Conservation (phyloP, 2,888 invertebrate species). For the Cosmia trapezina region DNA sequence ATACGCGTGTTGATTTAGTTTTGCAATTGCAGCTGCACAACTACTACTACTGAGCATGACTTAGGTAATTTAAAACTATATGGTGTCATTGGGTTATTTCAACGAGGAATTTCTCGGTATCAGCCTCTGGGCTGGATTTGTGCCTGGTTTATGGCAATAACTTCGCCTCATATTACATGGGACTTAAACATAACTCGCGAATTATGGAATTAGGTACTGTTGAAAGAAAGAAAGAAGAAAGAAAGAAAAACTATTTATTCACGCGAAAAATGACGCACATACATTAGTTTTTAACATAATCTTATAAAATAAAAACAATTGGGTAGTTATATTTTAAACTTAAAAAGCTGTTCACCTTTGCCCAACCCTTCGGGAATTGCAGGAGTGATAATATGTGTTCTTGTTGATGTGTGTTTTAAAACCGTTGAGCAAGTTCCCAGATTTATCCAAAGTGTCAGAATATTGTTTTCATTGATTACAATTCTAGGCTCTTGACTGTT, state of each 20-base stretch:
- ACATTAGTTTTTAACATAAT: too few species aligned
- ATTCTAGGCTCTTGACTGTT: background rate
- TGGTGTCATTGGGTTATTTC: background rate
- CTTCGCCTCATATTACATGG: background rate
- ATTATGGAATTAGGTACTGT: background rate
- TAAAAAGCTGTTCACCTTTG: background rate
- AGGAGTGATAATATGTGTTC: too few species aligned
- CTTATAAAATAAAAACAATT: too few species aligned
- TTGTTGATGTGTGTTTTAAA: background rate
- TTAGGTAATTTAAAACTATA: background rate
- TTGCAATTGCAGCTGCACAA: too few species aligned
- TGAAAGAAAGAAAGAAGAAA: too few species aligned
- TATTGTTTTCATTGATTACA: background rate
- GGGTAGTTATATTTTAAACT: too few species aligned
- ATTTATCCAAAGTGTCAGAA: slow-evolving; percentile 4
- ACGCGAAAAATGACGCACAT: too few species aligned
- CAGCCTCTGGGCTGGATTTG: too few species aligned
- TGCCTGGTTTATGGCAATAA: background rate
- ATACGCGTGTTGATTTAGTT: too few species aligned
- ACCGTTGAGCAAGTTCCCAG: background rate
- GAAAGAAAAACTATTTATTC: too few species aligned
- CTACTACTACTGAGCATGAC: background rate
- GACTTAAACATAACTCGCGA: background rate
- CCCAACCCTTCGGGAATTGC: background rate
- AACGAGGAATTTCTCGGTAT: background rate